A percentile compares a stretch with the other conserved stretches of the same genome.
Conservation (phyloP, 2,113 vertebrate species). For the Saiga tatarica region DNA sequence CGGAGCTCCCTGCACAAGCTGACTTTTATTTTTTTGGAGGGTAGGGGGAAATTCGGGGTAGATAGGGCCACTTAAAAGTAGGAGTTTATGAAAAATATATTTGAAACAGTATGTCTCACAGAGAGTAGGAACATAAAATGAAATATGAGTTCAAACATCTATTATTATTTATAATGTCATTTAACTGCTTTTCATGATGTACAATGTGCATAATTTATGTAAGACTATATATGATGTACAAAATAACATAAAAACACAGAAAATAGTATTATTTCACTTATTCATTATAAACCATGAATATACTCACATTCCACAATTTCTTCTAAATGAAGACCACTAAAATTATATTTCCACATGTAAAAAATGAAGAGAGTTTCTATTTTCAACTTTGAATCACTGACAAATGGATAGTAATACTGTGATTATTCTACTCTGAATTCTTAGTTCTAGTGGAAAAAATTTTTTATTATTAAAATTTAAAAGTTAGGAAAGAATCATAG, state of each 20-base stretch:
- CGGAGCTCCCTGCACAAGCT: background rate
- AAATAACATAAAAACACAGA: background rate
- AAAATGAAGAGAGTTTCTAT: background rate
- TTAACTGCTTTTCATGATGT: background rate
- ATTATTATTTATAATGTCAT: background rate
- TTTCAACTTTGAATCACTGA: slow-evolving; percentile 26
- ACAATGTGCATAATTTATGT: background rate
- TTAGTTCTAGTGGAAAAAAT: background rate
- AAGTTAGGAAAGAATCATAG: background rate
- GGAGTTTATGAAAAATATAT: background rate
- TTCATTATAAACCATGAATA: background rate
- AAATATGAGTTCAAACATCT: background rate
- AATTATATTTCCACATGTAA: background rate
- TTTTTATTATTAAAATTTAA: background rate
- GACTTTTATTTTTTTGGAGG: accelerated
- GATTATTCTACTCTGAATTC: background rate
- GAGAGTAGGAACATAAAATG: background rate
- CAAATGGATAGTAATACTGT: background rate
- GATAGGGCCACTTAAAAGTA: background rate
- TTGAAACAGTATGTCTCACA: background rate
- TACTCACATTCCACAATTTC: slow-evolving; percentile 19
- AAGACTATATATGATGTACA: background rate
- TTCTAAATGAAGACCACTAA: slow-evolving; percentile 21
- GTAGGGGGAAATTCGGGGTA: accelerated
- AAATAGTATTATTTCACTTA: background rate